phyloP scores from a whole-genome alignment of 1,140 invertebrate species.

The Dinothrombium tinctorium region DNA sequence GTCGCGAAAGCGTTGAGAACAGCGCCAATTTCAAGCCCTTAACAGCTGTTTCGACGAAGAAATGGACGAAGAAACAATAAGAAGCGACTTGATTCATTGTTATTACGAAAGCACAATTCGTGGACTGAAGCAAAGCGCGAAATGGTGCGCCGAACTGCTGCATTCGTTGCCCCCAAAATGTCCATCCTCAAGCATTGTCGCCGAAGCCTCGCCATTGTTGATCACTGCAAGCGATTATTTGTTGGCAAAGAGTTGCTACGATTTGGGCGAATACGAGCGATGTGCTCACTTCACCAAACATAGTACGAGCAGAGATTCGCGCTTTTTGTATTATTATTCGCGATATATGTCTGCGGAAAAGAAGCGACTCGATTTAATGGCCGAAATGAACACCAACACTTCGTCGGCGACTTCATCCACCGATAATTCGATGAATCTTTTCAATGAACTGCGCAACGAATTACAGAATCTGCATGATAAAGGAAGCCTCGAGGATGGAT shows the following conservation, averaged over 20 bases:
- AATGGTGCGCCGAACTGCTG: constrained; percentile 13
- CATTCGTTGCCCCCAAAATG: constrained; percentile 6
- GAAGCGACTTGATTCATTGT: no score
- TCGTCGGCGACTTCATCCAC: constrained; percentile 29
- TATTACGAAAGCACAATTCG: no score
- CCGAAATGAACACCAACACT: constrained; percentile 2
- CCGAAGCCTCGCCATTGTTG: background rate
- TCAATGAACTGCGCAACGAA: constrained; percentile 13
- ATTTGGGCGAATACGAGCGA: constrained; percentile 71
- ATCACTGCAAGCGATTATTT: constrained; percentile 31
- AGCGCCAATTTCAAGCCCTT: no score
- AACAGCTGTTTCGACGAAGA: no score
- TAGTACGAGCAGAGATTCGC: constrained; percentile 34
- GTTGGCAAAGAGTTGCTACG: constrained; percentile 68
- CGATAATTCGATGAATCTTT: constrained; percentile 17
- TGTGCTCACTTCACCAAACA: constrained; percentile 56
- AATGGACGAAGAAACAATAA: no score
- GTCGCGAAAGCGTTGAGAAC: no score
- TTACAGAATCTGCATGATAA: constrained; percentile 12
- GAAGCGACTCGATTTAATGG: constrained; percentile 7
- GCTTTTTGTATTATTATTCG: constrained; percentile 60
- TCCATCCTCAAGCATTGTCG: no score
- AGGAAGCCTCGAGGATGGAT: constrained; percentile 7
- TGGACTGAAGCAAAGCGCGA: constrained; percentile 13
- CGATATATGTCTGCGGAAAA: constrained; percentile 35